These are phyloP conservation scores for Hypocryptadius cinnamomeus DNA, from an alignment of 2,113 vertebrate species.

Conservation along the genomic window DNA sequence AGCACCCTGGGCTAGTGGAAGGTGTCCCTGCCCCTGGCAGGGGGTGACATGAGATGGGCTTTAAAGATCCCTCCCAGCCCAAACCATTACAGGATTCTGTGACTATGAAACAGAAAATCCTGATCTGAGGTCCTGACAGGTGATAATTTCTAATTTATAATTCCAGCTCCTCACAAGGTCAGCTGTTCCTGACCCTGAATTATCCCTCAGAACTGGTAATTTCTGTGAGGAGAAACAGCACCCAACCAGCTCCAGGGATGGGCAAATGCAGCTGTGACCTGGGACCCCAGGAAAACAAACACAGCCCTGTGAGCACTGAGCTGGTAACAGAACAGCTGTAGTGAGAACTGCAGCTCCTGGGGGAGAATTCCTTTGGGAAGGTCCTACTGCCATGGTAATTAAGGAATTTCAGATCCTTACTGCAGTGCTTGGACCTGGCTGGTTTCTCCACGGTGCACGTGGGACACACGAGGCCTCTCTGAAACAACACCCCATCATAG, in stretches of 20 bases:
- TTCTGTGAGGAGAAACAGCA: background rate
- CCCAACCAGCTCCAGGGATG: background rate
- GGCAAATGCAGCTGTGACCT: background rate
- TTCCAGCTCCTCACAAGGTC: background rate
- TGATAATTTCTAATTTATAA: background rate
- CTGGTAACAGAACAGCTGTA: background rate
- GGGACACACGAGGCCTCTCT: conserved; percentile 70
- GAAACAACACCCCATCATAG: conserved; percentile 82
- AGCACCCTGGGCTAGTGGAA: background rate
- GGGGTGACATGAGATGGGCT: too few species aligned
- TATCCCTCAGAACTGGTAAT: background rate
- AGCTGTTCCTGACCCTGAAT: background rate
- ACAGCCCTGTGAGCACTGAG: background rate
- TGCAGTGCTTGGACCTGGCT: conserved; percentile 92
- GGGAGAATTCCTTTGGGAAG: background rate
- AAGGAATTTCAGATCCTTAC: conserved; percentile 64
- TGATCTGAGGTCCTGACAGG: background rate
- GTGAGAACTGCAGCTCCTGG: background rate
- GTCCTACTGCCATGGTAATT: accelerated
- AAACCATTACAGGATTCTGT: background rate
- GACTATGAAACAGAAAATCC: background rate
- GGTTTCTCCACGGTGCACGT: conserved; percentile 84
- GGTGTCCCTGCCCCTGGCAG: background rate
- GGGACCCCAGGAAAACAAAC: background rate
- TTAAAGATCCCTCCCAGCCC: background rate